Conservation (phyloP, 2,888 invertebrate species). For the Acanthoscelides obtectus region DNA sequence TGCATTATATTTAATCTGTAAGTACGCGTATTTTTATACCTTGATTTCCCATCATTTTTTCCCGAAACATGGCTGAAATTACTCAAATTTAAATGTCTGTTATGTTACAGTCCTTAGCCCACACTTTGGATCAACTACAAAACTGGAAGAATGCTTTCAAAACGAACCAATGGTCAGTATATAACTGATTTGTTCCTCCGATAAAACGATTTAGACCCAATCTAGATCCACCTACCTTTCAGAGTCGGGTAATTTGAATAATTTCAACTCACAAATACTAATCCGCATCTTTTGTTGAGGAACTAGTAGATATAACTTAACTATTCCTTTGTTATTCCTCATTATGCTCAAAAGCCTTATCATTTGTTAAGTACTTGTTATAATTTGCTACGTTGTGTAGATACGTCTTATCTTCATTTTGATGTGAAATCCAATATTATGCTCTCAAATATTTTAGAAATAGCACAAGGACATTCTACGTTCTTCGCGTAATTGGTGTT, state of each 20-base stretch:
- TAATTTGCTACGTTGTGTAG: background rate
- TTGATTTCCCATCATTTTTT: background rate
- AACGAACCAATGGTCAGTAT: too few species aligned
- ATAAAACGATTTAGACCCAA: too few species aligned
- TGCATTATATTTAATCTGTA: slow-evolving; percentile 12
- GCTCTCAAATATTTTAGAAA: background rate
- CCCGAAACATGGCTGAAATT: background rate
- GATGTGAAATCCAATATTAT: background rate
- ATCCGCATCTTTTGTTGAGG: background rate
- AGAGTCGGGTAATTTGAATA: too few species aligned
- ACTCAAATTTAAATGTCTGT: too few species aligned
- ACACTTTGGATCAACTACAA: too few species aligned
- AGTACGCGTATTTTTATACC: background rate
- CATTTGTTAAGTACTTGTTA: background rate
- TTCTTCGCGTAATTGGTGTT: too few species aligned
- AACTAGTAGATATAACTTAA: background rate
- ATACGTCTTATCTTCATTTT: background rate
- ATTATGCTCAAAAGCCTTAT: background rate
- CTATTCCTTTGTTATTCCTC: background rate
- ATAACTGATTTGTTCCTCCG: too few species aligned
- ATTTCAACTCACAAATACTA: background rate
- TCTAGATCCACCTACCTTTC: too few species aligned
- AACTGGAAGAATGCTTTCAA: too few species aligned
- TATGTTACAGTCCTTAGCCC: too few species aligned
- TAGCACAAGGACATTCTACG: too few species aligned